Percentiles rank a stretch among this genome's conserved stretches.
phyloP scores from a whole-genome alignment of 1,140 invertebrate genomes.

The Chelonus insularis region DNA sequence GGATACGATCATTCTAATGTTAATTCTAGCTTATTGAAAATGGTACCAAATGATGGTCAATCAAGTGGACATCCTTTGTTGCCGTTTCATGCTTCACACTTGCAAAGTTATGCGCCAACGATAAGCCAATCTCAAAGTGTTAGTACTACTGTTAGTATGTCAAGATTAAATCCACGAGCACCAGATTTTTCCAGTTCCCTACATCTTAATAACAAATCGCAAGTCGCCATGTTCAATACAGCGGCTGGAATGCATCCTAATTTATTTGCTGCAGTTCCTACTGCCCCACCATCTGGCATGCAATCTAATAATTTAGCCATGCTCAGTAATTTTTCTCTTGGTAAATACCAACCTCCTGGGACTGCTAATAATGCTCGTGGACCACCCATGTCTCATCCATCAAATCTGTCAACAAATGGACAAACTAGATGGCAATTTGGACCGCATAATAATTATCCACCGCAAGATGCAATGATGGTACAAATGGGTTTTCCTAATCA shows the following conservation, averaged over 20 bases:
- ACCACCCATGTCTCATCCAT: slow-evolving; percentile 23
- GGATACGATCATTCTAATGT: slow-evolving; percentile 51
- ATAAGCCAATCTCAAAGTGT: slow-evolving; percentile 50
- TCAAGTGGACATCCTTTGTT: slow-evolving; percentile 43
- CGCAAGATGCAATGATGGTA: slow-evolving; percentile 51
- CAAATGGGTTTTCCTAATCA: slow-evolving; percentile 52
- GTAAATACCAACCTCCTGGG: slow-evolving; percentile 53
- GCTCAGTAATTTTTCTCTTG: slow-evolving; percentile 46
- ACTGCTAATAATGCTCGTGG: slow-evolving; percentile 51
- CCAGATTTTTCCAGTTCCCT: slow-evolving; percentile 74
- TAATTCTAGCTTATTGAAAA: slow-evolving; percentile 55
- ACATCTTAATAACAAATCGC: slow-evolving; percentile 56
- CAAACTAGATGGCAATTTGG: slow-evolving; percentile 51
- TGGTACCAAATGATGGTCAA: slow-evolving; percentile 52
- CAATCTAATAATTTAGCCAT: slow-evolving; percentile 50
- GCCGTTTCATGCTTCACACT: slow-evolving; percentile 49
- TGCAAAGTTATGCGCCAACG: slow-evolving; percentile 56
- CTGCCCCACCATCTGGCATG: slow-evolving; percentile 55
- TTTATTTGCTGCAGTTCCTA: slow-evolving; percentile 50
- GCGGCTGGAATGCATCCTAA: slow-evolving; percentile 49
- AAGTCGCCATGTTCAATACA: slow-evolving; percentile 57
- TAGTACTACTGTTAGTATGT: slow-evolving; percentile 65
- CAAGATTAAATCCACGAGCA: slow-evolving; percentile 83
- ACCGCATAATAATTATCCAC: slow-evolving; percentile 45
- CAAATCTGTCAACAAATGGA: slow-evolving; percentile 40